phyloP scores from a whole-genome alignment of 2,797 vertebrate species.

The Aratinga solstitialis region DNA sequence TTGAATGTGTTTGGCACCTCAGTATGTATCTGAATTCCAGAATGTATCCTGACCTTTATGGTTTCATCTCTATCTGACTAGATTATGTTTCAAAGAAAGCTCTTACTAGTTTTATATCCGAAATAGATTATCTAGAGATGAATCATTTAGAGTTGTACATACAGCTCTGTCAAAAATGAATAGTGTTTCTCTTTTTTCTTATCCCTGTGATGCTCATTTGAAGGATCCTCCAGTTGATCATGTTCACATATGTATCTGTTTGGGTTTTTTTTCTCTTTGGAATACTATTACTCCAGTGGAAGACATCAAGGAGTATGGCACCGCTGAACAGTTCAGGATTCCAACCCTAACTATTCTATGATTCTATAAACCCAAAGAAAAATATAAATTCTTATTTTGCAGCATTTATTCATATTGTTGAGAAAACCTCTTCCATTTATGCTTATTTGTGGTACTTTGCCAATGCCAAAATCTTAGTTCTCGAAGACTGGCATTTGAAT shows the following conservation, averaged over 20 bases:
- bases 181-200: neutral
- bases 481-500: neutral
- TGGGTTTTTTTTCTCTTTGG: neutral
- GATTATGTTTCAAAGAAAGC: conserved; percentile 30
- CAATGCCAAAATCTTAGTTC: neutral
- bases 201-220: neutral
- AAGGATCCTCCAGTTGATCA: neutral
- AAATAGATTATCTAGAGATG: conserved; percentile 41
- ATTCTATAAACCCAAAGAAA: neutral
- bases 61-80: conserved; percentile 23
- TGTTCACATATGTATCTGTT: neutral
- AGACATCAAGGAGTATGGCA: neutral
- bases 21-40: conserved; percentile 27
- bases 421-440: neutral
- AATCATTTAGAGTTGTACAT: neutral
- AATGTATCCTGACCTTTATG: conserved; percentile 29
- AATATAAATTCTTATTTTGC: neutral
- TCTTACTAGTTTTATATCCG: conserved; percentile 27
- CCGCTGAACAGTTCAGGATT: neutral
- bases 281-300: neutral
- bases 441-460: neutral
- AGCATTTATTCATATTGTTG: neutral
- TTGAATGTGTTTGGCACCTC: conserved; percentile 5
- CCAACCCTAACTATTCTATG: too few relatives aligned
- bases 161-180: neutral